Evolutionary conservation across 2,888 invertebrate genomes (phyloP), one percentile per base, ranked within the genome.

Genomic region (Alviniconcha strummeri): DNA sequence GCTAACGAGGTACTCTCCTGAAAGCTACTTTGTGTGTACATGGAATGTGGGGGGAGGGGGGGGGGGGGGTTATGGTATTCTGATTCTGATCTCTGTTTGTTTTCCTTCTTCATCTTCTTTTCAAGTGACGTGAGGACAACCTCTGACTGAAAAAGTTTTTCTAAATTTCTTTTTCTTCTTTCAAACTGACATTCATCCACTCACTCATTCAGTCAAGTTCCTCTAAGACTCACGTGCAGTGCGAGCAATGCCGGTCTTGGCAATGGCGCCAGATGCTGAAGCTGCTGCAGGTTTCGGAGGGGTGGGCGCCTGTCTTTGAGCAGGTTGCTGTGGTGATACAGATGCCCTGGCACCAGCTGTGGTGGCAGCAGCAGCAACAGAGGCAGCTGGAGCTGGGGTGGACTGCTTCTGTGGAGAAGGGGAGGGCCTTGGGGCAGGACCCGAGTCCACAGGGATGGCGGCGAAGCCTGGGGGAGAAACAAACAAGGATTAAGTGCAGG

Each of bases 381-480:
- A 75, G 13, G 82, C 82, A 81, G 84, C 54, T 5, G 72, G 60
- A 11, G 82, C 76, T 54, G 85, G 84, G 72, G 69, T 57, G 15
- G 82, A 77, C 57, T 85, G 84, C 83, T 81, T 81, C 79, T 71
- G 64, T 54, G 87, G 81, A n/a, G 84, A 76, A 64, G 86, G 55
- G 60, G 87, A 85, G 80, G 84, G 60, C 74, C 69, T n/a, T 19
- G 82, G 17, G 60, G 82, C n/a, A 78, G 83, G 83, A 71, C 71
- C 74, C 9, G 67, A 75, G 19, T 86, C 87, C 11, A 85, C 86
- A 75, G 92, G 92, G 67, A 92, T 91, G 75, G 92, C 91, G 13
- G 89, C 91, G 88, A 89, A 92, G 36, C 92, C 92, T 92, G 86
- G 56, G 88, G 71, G n/a, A 8, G 71, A n/a, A 71, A 71, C 7